A percentile compares a stretch with the other conserved stretches of the same genome.
Evolutionary conservation across 35 echinoderm and acorn worm genomes (phyloP).

Genomic region (Acanthaster planci): DNA sequence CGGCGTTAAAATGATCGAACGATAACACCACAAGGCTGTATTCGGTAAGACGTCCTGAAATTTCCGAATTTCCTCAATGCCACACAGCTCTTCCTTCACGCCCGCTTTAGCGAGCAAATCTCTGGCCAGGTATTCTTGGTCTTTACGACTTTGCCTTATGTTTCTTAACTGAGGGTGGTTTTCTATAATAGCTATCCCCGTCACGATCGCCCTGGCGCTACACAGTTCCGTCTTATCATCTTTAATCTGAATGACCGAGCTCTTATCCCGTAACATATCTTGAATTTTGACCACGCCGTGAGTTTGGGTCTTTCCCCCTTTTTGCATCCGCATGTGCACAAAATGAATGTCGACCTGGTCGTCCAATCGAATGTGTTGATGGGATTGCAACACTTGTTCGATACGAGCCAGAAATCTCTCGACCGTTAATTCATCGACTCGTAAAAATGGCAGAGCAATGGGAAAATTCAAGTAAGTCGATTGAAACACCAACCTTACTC

Average conservation of each 20-base stretch:
- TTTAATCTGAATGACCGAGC: background rate
- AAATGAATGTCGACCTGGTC: conserved; percentile 31
- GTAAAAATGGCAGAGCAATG: conserved; percentile 46
- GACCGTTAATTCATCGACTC: conserved; percentile 29
- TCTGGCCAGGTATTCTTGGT: conserved; percentile 41
- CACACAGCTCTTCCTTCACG: conserved; percentile 48
- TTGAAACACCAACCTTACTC: conserved; percentile 40
- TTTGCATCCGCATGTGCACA: conserved; percentile 48
- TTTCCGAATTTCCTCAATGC: conserved; percentile 47
- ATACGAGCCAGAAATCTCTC: conserved; percentile 43
- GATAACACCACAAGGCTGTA: conserved; percentile 56
- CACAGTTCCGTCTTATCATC: conserved; percentile 49
- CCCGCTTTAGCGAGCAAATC: conserved; percentile 60
- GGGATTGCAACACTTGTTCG: conserved; percentile 52
- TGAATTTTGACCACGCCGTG: no score
- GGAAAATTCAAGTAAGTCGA: conserved; percentile 33
- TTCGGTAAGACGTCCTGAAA: conserved; percentile 40
- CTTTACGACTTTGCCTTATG: background rate
- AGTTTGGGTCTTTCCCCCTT: conserved; percentile 11
- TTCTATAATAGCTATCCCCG: conserved; percentile 40
- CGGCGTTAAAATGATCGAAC: conserved; percentile 24
- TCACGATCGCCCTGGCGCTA: conserved; percentile 64
- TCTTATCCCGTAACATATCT: conserved; percentile 18
- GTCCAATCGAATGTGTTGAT: conserved; percentile 43
- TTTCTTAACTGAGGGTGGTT: conserved; percentile 6